These are phyloP conservation scores for Balaeniceps rex DNA, from an alignment of 2,113 vertebrate species.

Conservation along the genomic window DNA sequence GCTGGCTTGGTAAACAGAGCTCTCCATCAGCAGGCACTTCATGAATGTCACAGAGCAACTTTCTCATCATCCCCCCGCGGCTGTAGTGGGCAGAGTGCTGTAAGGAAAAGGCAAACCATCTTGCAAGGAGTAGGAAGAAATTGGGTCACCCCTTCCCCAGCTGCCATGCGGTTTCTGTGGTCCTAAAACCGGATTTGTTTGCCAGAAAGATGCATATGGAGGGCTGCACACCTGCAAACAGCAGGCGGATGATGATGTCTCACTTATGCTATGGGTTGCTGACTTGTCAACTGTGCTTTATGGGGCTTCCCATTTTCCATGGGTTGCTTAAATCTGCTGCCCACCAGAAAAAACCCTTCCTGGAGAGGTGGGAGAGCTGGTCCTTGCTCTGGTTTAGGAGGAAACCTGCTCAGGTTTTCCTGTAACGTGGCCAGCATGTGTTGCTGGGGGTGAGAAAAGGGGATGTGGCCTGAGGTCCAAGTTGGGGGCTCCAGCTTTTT, in stretches of 20 bases:
- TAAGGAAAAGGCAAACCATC: neutral
- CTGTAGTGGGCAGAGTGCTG: accelerated
- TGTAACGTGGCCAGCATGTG: neutral
- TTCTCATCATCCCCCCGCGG: neutral
- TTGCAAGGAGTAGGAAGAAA: accelerated
- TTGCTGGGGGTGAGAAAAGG: neutral
- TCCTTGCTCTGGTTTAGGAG: neutral
- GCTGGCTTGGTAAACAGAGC: neutral
- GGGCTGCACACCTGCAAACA: too few relatives aligned
- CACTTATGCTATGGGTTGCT: accelerated
- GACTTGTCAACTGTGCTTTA: accelerated
- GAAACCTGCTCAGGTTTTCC: neutral
- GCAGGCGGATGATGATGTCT: accelerated
- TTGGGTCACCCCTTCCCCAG: neutral
- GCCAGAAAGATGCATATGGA: accelerated
- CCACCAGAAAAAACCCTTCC: neutral
- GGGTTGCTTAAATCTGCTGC: neutral
- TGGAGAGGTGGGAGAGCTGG: neutral
- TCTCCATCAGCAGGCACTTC: conserved; percentile 27
- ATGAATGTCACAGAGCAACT: neutral
- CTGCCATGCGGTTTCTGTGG: accelerated
- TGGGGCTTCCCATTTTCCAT: neutral
- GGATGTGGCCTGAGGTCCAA: neutral
- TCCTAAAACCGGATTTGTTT: neutral
- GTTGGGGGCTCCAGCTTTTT: neutral